Evolutionary conservation across 37 sponge, comb jelly and placozoan genomes (phyloP).

Genomic region (Oscarella lobularis): DNA sequence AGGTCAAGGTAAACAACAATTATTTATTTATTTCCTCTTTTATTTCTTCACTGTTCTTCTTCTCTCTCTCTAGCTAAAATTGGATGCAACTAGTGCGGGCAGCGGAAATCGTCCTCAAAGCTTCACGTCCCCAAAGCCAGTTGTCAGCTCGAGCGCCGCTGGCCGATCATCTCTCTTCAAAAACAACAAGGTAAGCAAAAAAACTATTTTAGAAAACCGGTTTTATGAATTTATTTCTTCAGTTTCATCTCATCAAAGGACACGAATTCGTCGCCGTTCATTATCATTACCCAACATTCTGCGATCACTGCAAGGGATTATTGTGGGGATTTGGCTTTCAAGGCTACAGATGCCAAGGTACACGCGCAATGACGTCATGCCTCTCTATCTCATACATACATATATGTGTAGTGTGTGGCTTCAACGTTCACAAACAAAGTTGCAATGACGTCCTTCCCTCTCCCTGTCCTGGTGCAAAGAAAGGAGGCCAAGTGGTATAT

Average conservation of each 20-base stretch:
- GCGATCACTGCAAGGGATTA: constrained; percentile 39
- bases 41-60: no score
- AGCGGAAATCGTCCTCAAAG: background rate
- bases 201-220: no score
- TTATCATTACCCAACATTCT: constrained; percentile 17
- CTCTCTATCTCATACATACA: background rate
- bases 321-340: constrained; percentile 66
- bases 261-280: constrained; percentile 44
- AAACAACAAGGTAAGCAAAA: background rate
- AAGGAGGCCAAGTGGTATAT: no score
- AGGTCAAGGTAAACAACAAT: background rate
- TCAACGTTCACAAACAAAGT: constrained; percentile 4
- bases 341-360: constrained; percentile 56
- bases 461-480: background rate
- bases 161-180: no score
- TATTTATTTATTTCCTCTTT: background rate
- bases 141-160: no score
- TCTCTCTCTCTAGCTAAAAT: background rate
- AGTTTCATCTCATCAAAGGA: constrained; percentile 11
- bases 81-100: background rate
- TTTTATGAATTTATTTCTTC: background rate
- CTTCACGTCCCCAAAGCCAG: no score
- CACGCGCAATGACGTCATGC: background rate
- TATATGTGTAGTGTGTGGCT: background rate
- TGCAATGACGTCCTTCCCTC: background rate